A percentile compares a stretch with the other conserved stretches of the same genome.
Conservation (phyloP, 2,113 vertebrate species). For the Montifringilla adamsi region DNA sequence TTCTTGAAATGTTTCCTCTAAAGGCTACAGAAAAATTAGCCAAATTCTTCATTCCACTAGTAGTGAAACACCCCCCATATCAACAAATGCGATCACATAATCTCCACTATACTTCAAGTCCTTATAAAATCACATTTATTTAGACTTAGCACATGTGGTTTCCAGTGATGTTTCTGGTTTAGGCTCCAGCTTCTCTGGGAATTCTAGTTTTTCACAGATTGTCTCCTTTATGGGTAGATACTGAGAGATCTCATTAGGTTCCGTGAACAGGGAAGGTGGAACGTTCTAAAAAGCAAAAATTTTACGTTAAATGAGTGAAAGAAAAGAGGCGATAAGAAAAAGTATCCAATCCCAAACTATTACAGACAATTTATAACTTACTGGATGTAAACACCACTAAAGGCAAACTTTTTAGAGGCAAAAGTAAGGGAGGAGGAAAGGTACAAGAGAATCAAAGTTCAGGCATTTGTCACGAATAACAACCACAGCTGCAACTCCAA, state of each 20-base stretch:
- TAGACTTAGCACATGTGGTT: conserved; percentile 43
- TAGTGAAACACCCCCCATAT: conserved; percentile 1
- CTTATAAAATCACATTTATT: conserved; percentile 35
- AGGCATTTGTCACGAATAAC: background rate
- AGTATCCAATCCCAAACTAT: background rate
- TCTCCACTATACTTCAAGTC: conserved; percentile 34
- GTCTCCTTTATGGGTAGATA: conserved; percentile 87
- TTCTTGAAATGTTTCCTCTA: conserved; percentile 53
- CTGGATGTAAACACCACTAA: background rate
- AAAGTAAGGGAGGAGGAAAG: background rate
- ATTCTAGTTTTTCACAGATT: conserved; percentile 87
- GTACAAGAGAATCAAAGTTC: background rate
- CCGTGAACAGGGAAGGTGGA: conserved; percentile 86
- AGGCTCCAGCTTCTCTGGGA: conserved; percentile 74
- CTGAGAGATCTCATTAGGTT: conserved; percentile 94
- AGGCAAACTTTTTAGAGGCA: background rate
- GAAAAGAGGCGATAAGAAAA: background rate
- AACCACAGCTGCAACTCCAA: background rate
- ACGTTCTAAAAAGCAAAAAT: conserved; percentile 78
- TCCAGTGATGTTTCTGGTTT: conserved; percentile 44
- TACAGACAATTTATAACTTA: background rate
- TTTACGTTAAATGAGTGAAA: background rate
- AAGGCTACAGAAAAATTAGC: conserved; percentile 72
- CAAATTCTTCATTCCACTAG: conserved; percentile 61
- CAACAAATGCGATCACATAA: conserved; percentile 5